Conservation (phyloP, 23 tunicate genomes). For the Clavelina lepadiformis region DNA sequence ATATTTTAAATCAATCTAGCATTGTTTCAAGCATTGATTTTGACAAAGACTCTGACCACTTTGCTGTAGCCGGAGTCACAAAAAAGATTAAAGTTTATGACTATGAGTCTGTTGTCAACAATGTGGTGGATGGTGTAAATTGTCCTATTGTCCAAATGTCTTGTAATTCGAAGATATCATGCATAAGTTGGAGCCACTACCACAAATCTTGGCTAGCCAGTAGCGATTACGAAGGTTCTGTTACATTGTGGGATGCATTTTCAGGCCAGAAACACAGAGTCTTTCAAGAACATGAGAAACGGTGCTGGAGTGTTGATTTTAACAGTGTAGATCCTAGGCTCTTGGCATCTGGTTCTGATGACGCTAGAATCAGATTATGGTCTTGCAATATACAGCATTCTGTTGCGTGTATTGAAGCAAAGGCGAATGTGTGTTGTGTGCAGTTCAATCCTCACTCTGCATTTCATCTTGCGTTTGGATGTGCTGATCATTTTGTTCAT, state of each 20-base stretch:
- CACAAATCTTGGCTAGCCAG: constrained; percentile 93
- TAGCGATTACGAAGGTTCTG: constrained; percentile 96
- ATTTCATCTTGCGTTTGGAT: constrained; percentile 89
- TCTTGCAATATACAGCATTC: constrained; percentile 65
- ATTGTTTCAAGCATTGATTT: constrained; percentile 97
- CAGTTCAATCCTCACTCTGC: constrained; percentile 92
- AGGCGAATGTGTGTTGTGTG: constrained; percentile 98
- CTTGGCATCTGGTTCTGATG: constrained; percentile 97
- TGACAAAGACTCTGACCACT: constrained; percentile 93
- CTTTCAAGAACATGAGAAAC: constrained; percentile 95
- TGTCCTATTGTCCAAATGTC: constrained; percentile 93
- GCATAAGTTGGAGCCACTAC: constrained; percentile 93
- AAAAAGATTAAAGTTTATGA: constrained; percentile 96
- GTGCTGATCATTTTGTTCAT: constrained; percentile 98
- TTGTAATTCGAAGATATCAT: constrained; percentile 92
- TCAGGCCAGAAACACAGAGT: constrained; percentile 53
- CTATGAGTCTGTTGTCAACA: constrained; percentile 86
- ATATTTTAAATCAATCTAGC: constrained; percentile 72
- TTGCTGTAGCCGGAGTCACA: constrained; percentile 99
- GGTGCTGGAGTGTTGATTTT: constrained; percentile 99
- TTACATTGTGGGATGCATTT: constrained; percentile 96
- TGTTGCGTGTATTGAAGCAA: constrained; percentile 91
- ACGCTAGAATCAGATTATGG: constrained; percentile 94
- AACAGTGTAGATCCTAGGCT: constrained; percentile 88
- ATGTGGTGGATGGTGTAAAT: constrained; percentile 67